Base-by-base conservation (phyloP, 2,888 invertebrate genomes). In the Mesorhabditis belari region DNA sequence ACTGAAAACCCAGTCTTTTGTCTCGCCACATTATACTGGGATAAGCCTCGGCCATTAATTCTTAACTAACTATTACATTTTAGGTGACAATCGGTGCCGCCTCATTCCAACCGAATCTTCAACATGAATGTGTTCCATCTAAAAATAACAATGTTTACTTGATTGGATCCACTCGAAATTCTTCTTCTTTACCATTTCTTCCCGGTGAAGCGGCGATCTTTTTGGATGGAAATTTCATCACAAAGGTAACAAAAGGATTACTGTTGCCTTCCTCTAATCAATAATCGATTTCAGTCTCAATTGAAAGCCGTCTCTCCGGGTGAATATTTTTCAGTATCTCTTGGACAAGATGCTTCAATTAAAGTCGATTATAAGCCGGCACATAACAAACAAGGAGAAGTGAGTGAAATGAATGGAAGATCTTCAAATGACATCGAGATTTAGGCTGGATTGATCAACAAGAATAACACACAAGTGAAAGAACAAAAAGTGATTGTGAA, bases 281-380 rank as follows among this genome's bases (percentile, higher is more conserved):
- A 5, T 4, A 28, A 5, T 50, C 57, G n/a, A n/a, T 59, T 65
- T 58, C 56, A 66, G 65, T 67, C 69, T 26, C 59, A 64, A 5
- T 54, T 82, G 65, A 77, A 80, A 56, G 70, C 80, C 3, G 81
- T 82, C 6, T 79, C 79, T 50, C 81, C 82, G 2, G 74, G 75
- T 44, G 83, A 83, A 69, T 79, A 81, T 60, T 82, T 83, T 70
- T 68, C 71, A 57, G 79, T 80, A 60, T 81, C 82, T 3, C 70
- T 83, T 50, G 83, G 83, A 50, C 80, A 82, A 5, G 83, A 83
- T 65, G 77, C 81, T 3, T 75, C 81, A 12, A 75, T 83, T 27
- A 75, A 79, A 60, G 75, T 83, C 4, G 75, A 69, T 17, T 83
- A 82, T 73, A 77, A 81, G 60, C 81, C 83, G n/a, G 74, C 78